phyloP scores from a whole-genome alignment of 2,888 invertebrate genomes.

The Barypeithes pellucidus region DNA sequence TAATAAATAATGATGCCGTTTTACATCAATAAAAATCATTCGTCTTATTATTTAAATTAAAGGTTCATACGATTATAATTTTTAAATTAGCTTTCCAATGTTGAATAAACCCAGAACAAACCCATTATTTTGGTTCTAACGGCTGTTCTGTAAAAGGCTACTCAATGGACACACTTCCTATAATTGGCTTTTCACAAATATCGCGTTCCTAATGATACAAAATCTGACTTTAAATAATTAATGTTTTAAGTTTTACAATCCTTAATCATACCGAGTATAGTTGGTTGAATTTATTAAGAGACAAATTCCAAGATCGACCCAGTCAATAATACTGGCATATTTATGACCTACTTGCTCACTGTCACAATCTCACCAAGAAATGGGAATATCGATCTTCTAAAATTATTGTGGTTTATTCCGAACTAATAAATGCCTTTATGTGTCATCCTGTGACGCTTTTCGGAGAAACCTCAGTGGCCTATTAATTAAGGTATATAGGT shows the following conservation, averaged over 20 bases:
- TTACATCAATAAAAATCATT: conserved; percentile 7
- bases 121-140: conserved; percentile 3
- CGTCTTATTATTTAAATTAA: conserved; percentile 12
- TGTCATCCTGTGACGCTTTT: too few species aligned
- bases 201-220: background rate
- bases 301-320: too few species aligned
- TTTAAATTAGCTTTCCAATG: conserved; percentile 7
- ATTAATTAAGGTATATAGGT: too few species aligned
- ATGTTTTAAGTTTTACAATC: background rate
- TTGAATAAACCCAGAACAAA: background rate
- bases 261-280: background rate
- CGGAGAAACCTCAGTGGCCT: too few species aligned
- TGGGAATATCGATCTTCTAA: too few species aligned
- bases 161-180: background rate
- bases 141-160: conserved; percentile 8
- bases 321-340: too few species aligned
- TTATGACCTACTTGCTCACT: too few species aligned
- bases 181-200: conserved; percentile 1
- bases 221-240: background rate
- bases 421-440: too few species aligned
- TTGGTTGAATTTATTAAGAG: background rate
- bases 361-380: too few species aligned
- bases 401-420: too few species aligned
- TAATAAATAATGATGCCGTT: background rate
- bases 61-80: conserved; percentile 7